A percentile compares a stretch with the other conserved stretches of the same genome.
These are phyloP conservation scores for Microctonus brassicae DNA, from an alignment of 2,888 invertebrate species.

Conservation along the genomic window DNA sequence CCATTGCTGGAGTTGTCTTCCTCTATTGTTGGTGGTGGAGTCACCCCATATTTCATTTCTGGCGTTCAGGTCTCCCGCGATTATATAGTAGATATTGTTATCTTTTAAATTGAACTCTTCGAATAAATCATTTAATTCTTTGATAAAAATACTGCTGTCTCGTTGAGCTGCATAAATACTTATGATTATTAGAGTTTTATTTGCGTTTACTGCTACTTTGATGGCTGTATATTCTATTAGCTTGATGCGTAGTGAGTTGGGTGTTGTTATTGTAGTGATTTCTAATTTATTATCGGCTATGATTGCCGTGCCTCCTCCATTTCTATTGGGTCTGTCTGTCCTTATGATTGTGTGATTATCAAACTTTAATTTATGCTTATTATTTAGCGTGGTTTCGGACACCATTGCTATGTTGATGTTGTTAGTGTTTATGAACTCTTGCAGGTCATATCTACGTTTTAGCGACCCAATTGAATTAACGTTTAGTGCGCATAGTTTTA, in stretches of 20 bases:
- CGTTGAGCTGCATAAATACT: conserved; percentile 17
- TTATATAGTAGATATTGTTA: not conserved
- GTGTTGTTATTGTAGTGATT: too few relatives aligned
- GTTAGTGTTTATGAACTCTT: conserved; percentile 5
- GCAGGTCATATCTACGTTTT: conserved; percentile 27
- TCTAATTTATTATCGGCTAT: too few relatives aligned
- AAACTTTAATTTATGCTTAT: conserved; percentile 6
- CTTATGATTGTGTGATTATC: conserved; percentile 4
- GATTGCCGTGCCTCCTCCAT: conserved; percentile 34
- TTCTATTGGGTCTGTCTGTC: conserved; percentile 15
- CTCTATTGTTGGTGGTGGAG: too few relatives aligned
- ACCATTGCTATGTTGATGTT: conserved; percentile 27
- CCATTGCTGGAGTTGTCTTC: conserved; percentile 13
- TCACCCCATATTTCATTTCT: too few relatives aligned
- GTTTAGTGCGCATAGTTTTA: conserved; percentile 29
- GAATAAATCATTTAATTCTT: conserved; percentile 23
- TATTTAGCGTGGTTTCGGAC: conserved; percentile 33
- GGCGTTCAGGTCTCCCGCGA: too few relatives aligned
- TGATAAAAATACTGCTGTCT: conserved; percentile 5
- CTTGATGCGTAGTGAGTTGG: conserved; percentile 10
- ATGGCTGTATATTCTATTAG: conserved; percentile 13
- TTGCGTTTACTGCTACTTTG: not conserved
- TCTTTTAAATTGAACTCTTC: not conserved
- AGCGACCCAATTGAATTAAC: conserved; percentile 24
- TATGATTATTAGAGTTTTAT: not conserved